phyloP scores from a whole-genome alignment of 2,797 vertebrate genomes.

The Dendrocincla tyrannina region DNA sequence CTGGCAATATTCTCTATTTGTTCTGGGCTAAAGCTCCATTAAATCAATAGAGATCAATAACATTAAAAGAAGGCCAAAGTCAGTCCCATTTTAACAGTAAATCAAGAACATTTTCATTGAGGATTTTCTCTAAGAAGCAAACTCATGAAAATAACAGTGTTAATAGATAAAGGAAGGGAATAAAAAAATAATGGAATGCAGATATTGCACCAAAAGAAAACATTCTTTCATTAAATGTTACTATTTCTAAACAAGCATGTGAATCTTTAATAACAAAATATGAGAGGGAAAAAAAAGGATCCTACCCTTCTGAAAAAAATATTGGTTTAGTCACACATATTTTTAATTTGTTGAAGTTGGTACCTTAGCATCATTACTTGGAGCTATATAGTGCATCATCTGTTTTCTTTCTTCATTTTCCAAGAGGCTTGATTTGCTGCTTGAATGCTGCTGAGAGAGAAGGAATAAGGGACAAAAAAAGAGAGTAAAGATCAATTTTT shows the following conservation, averaged over 20 bases:
- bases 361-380: slow-evolving; percentile 10
- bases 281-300: fast-evolving
- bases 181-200: background rate
- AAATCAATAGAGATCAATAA: background rate
- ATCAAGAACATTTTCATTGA: background rate
- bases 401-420: slow-evolving; percentile 25
- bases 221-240: background rate
- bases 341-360: background rate
- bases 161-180: background rate
- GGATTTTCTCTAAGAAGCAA: background rate
- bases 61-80: background rate
- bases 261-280: background rate
- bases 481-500: background rate
- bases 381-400: background rate
- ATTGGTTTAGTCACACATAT: background rate
- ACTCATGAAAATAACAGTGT: background rate
- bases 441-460: background rate
- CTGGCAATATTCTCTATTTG: background rate
- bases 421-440: background rate
- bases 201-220: background rate
- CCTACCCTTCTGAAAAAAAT: background rate
- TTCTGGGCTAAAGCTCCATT: background rate
- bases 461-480: background rate
- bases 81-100: background rate
- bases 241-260: background rate